A percentile compares a stretch with the other conserved stretches of the same genome.
phyloP scores from a whole-genome alignment of 2,797 vertebrate species.

The Thunnus albacares region DNA sequence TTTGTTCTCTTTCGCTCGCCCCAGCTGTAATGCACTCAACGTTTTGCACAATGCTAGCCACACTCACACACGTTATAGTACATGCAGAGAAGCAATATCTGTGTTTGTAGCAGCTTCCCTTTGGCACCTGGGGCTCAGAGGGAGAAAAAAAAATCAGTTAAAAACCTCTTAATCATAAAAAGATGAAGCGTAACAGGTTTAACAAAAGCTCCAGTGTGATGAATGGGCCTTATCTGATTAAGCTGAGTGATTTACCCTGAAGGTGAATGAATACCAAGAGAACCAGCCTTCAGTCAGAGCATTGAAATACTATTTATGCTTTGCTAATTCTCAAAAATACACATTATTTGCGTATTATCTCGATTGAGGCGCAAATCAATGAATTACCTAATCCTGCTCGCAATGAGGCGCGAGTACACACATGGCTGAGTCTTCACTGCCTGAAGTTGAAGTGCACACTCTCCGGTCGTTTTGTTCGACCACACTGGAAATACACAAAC shows the following conservation, averaged over 20 bases:
- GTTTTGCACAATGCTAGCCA: slow-evolving; percentile 61
- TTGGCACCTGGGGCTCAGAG: slow-evolving; percentile 71
- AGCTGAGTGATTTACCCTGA: slow-evolving; percentile 67
- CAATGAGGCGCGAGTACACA: slow-evolving; percentile 8
- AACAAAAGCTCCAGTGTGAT: slow-evolving; percentile 69
- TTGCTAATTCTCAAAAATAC: slow-evolving; percentile 65
- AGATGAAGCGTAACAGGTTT: slow-evolving; percentile 72
- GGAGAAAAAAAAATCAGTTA: slow-evolving; percentile 40
- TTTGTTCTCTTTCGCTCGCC: slow-evolving; percentile 76
- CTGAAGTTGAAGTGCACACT: slow-evolving; percentile 21
- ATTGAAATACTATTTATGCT: slow-evolving; percentile 51
- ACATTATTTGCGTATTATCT: slow-evolving; percentile 66
- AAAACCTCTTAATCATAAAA: slow-evolving; percentile 79
- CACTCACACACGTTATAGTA: slow-evolving; percentile 46
- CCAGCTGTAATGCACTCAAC: slow-evolving; percentile 75
- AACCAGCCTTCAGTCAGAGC: slow-evolving; percentile 30
- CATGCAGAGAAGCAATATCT: slow-evolving; percentile 50
- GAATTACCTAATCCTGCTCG: slow-evolving; percentile 50
- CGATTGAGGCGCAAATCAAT: slow-evolving; percentile 61
- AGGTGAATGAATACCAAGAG: slow-evolving; percentile 64
- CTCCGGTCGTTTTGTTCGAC: slow-evolving; percentile 29
- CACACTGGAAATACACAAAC: slow-evolving; percentile 63
- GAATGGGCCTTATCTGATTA: slow-evolving; percentile 73
- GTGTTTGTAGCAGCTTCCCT: slow-evolving; percentile 54
- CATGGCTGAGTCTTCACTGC: slow-evolving; percentile 17